Conservation (phyloP, 2,113 vertebrate species). For the Nannobrachium achirus region DNA sequence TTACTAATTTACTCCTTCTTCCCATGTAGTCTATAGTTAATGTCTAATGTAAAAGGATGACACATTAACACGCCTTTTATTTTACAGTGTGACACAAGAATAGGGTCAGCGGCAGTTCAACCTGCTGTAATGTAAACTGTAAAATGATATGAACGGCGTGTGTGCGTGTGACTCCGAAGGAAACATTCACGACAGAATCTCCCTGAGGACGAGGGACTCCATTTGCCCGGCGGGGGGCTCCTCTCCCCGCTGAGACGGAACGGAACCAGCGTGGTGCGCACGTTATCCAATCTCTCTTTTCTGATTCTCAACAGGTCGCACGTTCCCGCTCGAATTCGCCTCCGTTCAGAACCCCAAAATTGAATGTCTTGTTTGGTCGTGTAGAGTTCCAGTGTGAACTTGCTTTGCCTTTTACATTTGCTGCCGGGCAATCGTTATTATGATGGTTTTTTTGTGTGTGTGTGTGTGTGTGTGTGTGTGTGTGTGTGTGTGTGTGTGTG, state of each 20-base stretch:
- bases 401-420: not conserved
- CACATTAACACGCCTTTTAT: conserved; percentile 4
- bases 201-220: conserved; percentile 55
- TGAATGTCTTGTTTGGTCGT: conserved; percentile 19
- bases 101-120: conserved; percentile 64
- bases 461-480: no score
- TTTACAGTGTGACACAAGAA: conserved; percentile 26
- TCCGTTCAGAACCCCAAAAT: conserved; percentile 18
- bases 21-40: conserved; percentile 21
- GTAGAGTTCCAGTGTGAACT: conserved; percentile 12
- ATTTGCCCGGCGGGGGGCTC: conserved; percentile 50
- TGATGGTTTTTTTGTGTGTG: no score
- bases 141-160: conserved; percentile 44
- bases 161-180: conserved; percentile 17
- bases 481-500: no score
- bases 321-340: conserved; percentile 13
- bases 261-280: conserved; percentile 47
- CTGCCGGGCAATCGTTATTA: not conserved
- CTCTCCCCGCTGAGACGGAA: conserved; percentile 3
- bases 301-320: conserved; percentile 38
- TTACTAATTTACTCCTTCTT: conserved; percentile 49
- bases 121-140: conserved; percentile 34
- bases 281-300: conserved; percentile 6
- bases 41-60: conserved; percentile 35
- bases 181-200: conserved; percentile 36